phyloP scores from a whole-genome alignment of 2,113 vertebrate species.

The Pandion haliaetus region DNA sequence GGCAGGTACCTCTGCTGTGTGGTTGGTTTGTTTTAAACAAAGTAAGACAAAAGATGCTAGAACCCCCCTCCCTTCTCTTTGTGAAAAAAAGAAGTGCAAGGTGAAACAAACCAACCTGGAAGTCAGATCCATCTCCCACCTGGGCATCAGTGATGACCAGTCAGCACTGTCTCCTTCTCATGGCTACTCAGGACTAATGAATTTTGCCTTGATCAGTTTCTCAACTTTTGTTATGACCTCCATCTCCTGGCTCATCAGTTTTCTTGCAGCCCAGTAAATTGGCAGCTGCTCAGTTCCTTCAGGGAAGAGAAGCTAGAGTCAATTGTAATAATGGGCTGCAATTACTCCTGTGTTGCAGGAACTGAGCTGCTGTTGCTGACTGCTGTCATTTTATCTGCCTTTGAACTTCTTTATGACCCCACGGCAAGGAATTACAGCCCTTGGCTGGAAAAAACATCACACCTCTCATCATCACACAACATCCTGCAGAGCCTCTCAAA shows the following conservation, averaged over 20 bases:
- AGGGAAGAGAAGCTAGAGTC: conserved; percentile 29
- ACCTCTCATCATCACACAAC: neutral
- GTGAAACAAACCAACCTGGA: neutral
- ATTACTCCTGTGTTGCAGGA: conserved; percentile 47
- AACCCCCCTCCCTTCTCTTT: neutral
- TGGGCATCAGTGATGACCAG: neutral
- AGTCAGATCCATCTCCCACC: neutral
- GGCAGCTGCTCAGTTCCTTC: conserved; percentile 49
- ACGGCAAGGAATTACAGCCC: conserved; percentile 30
- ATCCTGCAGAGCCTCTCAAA: neutral
- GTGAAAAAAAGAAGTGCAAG: neutral
- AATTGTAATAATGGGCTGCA: conserved; percentile 46
- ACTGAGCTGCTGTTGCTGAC: conserved; percentile 34
- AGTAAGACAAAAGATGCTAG: neutral
- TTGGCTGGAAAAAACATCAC: neutral
- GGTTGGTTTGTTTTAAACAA: neutral
- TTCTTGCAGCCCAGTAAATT: conserved; percentile 24
- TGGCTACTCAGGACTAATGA: conserved; percentile 9
- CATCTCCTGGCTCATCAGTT: conserved; percentile 35
- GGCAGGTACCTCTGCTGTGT: neutral
- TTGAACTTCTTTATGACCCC: conserved; percentile 42
- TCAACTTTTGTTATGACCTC: conserved; percentile 10
- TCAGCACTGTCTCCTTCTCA: neutral
- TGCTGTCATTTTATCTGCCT: conserved; percentile 57
- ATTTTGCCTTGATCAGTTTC: conserved; percentile 40